Evolutionary conservation across 2,797 vertebrate genomes (phyloP).

Genomic region (Sebastes paucispinis): DNA sequence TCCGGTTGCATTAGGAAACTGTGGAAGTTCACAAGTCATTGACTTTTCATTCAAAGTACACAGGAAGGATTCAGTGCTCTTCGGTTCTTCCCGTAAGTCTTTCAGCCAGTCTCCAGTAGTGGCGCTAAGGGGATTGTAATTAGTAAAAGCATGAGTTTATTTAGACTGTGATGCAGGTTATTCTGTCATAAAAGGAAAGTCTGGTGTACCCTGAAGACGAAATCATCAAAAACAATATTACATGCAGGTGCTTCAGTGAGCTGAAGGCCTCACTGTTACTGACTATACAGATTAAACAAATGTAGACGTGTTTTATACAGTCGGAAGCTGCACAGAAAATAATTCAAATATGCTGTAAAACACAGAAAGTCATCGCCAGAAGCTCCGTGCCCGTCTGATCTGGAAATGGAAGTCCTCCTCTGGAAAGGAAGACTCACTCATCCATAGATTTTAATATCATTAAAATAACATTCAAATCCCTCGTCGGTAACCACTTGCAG

Average conservation of each 20-base stretch:
- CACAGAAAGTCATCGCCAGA: neutral
- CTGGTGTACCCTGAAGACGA: neutral
- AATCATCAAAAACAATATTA: neutral
- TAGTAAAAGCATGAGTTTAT: neutral
- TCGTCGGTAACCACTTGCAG: neutral
- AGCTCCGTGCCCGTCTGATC: neutral
- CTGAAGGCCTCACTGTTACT: too few species aligned
- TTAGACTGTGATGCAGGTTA: neutral
- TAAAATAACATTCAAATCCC: conserved; percentile 18
- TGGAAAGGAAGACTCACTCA: neutral
- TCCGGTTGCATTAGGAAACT: neutral
- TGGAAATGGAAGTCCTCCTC: neutral
- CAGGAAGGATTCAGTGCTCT: neutral
- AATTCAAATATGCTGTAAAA: neutral
- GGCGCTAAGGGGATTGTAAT: neutral
- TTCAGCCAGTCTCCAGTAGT: neutral
- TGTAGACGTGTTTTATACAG: neutral
- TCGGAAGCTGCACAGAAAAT: neutral
- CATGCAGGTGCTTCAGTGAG: neutral
- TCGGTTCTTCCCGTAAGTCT: neutral
- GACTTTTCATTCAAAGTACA: neutral
- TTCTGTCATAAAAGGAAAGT: neutral
- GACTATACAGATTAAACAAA: neutral
- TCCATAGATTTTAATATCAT: conserved; percentile 1
- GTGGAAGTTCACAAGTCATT: neutral